These are phyloP conservation scores for Epinephelus lanceolatus DNA, from an alignment of 2,113 vertebrate species.

Conservation along the genomic window DNA sequence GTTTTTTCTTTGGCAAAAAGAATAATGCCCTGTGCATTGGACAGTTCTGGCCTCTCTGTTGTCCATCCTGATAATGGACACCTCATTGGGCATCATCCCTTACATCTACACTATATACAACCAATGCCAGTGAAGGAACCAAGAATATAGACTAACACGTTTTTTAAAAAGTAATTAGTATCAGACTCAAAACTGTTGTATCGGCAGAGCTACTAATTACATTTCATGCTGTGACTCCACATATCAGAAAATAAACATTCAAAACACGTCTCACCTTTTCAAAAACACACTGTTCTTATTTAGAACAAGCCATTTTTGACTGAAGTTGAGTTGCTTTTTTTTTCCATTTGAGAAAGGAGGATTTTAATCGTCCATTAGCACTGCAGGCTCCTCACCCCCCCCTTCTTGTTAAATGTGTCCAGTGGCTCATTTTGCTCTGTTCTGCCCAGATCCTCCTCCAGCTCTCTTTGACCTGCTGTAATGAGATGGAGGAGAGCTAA, in stretches of 20 bases:
- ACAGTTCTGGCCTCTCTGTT: too few species aligned
- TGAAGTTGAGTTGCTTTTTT: neutral
- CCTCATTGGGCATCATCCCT: too few species aligned
- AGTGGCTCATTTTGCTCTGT: conserved; percentile 32
- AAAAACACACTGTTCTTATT: neutral
- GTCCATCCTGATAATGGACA: too few species aligned
- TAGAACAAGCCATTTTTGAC: neutral
- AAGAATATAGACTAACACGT: too few species aligned
- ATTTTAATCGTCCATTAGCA: conserved; percentile 16
- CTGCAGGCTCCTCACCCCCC: neutral
- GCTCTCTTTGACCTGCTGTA: conserved; percentile 65
- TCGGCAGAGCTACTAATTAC: neutral
- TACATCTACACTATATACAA: too few species aligned
- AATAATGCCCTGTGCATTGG: too few species aligned
- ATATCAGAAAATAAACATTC: neutral
- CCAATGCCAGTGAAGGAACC: too few species aligned
- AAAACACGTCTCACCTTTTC: neutral
- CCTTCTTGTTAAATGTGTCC: conserved; percentile 53
- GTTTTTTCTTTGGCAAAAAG: too few species aligned
- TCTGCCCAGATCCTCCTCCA: conserved; percentile 43
- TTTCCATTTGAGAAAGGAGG: neutral
- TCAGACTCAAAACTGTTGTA: too few species aligned
- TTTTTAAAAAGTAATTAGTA: too few species aligned
- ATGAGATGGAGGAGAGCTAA: conserved; percentile 55
- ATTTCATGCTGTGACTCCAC: neutral